Base-by-base conservation (phyloP, 2,888 invertebrate genomes). In the Caenorhabditis afra region DNA sequence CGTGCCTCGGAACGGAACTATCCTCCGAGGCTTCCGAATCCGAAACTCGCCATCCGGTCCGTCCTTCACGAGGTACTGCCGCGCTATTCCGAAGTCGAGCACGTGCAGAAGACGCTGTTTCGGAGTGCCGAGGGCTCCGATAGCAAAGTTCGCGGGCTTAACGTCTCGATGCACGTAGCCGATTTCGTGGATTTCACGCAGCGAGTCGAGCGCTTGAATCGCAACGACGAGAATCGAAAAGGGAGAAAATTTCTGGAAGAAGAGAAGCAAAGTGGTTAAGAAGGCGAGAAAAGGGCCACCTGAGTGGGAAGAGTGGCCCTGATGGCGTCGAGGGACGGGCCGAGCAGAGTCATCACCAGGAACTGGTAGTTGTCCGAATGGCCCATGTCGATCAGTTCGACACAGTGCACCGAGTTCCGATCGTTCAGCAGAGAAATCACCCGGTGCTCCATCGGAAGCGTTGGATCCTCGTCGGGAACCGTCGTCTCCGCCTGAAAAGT, bases 101-200 rank as follows among this genome's bases (percentile, higher is more conserved):
- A 85, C 55, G 52, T 82, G 79, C 1, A 85, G 11, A 10, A 84
- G 44, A 20, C 79, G 58, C 35, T 78, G 74, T 67, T 79, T 66
- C n/a, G 70, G 59, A 3, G 79, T 79, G 41, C 79, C 78, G 35
- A 82, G 55, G 2, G 66, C 41, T 11, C 82, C 84, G 23, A 82
- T 81, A 14, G 77, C 80, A 52, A 84, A 82, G 39, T 82, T 82
- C 3, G 81, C 76, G 18, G 84, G 84, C 35, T 84, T 84, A n/a
- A 84, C 75, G 39, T 84, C 84, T 10, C 84, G 61, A 55, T 84
- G 84, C 0, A 84, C 37, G 50, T 67, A 84, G 49, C 84, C 82
- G n/a, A 85, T 77, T 18, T 85, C 82, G 64, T 86, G 86, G 12
- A 86, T 66, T 44, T 84, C 82, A 44, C 76, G 75, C 29, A 86